phyloP scores from a whole-genome alignment of 2,797 vertebrate genomes.

The Tympanoctomys barrerae region DNA sequence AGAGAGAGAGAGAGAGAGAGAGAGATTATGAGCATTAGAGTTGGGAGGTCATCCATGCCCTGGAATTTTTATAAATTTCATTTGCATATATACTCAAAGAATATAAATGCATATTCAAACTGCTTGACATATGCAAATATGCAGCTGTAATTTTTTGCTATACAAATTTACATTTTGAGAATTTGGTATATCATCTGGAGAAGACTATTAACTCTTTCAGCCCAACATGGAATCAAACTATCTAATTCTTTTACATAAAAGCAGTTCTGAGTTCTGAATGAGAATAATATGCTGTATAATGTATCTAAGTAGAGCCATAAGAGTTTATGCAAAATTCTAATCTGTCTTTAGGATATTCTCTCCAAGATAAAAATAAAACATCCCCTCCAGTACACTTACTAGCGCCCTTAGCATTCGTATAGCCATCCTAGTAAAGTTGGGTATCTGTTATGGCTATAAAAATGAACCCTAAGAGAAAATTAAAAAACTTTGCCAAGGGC shows the following conservation, averaged over 20 bases:
- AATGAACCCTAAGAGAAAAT: slow-evolving; percentile 59
- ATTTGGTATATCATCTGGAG: slow-evolving; percentile 45
- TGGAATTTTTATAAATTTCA: slow-evolving; percentile 57
- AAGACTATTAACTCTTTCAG: slow-evolving; percentile 63
- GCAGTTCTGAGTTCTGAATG: slow-evolving; percentile 48
- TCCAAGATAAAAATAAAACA: slow-evolving; percentile 53
- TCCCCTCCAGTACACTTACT: neutral
- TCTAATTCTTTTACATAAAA: slow-evolving; percentile 41
- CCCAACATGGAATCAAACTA: slow-evolving; percentile 14
- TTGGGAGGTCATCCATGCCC: slow-evolving; percentile 16
- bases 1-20: neutral
- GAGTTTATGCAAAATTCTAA: neutral
- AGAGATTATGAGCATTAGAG: neutral
- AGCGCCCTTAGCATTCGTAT: neutral
- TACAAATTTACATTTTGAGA: slow-evolving; percentile 69
- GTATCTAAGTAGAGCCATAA: neutral
- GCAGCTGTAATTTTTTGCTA: slow-evolving; percentile 62
- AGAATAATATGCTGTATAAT: slow-evolving; percentile 32
- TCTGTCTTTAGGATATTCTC: neutral
- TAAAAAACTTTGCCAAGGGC: slow-evolving; percentile 30
- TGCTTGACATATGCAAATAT: slow-evolving; percentile 39
- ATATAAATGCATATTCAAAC: slow-evolving; percentile 59
- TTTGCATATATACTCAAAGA: slow-evolving; percentile 55
- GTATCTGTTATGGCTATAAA: slow-evolving; percentile 38
- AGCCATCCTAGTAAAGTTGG: slow-evolving; percentile 10